phyloP scores from a whole-genome alignment of 2,113 vertebrate genomes.

The Chlamydotis undulata region DNA sequence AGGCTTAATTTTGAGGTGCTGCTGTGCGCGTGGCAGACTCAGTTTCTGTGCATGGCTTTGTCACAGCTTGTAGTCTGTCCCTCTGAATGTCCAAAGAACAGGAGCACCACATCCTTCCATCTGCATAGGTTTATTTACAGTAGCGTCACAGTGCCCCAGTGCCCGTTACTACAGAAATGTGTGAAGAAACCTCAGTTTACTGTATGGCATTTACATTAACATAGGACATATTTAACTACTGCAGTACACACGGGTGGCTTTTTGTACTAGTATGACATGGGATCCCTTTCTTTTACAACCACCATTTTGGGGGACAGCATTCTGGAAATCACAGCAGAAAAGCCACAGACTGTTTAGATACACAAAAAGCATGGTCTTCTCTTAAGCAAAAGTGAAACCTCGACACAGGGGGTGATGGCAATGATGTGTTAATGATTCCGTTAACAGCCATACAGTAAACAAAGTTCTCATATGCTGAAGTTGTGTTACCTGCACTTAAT shows the following conservation, averaged over 20 bases:
- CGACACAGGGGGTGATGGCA: background rate
- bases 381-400: background rate
- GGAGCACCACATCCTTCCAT: background rate
- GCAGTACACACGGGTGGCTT: background rate
- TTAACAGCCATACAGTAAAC: background rate
- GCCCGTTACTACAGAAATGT: fast-evolving
- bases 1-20: background rate
- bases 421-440: background rate
- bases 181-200: background rate
- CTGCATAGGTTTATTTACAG: fast-evolving
- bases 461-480: fast-evolving
- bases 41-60: background rate
- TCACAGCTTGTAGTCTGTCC: background rate
- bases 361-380: no score
- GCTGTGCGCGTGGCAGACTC: background rate
- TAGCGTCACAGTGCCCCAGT: fast-evolving
- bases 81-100: background rate
- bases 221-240: fast-evolving
- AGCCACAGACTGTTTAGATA: background rate
- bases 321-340: background rate
- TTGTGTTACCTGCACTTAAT: background rate
- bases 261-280: background rate
- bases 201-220: fast-evolving
- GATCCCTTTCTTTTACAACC: background rate
- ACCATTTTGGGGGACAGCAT: background rate